These are phyloP conservation scores for Cassiopea andromeda DNA, from an alignment of 30 jellyfish, hydroid and myxozoan species.

Conservation along the genomic window DNA sequence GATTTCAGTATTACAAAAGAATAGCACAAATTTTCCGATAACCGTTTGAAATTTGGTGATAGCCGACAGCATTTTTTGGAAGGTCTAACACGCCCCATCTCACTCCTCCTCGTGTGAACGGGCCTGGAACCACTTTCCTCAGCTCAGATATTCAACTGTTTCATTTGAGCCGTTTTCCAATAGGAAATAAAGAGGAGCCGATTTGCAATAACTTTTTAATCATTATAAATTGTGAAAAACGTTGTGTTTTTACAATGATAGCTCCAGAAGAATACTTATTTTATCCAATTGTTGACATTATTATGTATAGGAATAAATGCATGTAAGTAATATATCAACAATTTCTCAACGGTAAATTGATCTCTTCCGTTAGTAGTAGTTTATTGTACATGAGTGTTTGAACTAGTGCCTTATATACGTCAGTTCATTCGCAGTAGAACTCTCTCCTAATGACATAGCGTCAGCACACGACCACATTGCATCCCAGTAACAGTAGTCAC, in stretches of 20 bases:
- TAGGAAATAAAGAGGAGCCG: not conserved
- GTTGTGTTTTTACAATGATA: slow-evolving; percentile 9
- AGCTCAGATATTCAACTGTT: not conserved
- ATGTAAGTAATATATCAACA: slow-evolving; percentile 14
- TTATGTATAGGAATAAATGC: slow-evolving; percentile 3
- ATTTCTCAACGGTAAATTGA: not conserved
- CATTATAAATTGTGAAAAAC: slow-evolving; percentile 4
- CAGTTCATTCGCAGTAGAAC: too few species aligned
- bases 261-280: not conserved
- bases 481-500: too few species aligned
- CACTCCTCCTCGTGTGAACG: too few species aligned
- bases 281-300: not conserved
- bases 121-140: too few species aligned
- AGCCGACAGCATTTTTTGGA: too few species aligned
- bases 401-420: not conserved
- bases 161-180: not conserved
- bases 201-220: not conserved
- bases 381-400: not conserved
- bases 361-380: not conserved
- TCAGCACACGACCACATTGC: too few species aligned
- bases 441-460: too few species aligned
- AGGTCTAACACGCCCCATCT: too few species aligned
- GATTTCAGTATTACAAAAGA: too few species aligned
- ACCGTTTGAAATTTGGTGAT: too few species aligned
- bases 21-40: too few species aligned